A percentile compares a stretch with the other conserved stretches of the same genome.
These are phyloP conservation scores for Tenodera sinensis DNA, from an alignment of 2,888 invertebrate genomes.

Conservation along the genomic window DNA sequence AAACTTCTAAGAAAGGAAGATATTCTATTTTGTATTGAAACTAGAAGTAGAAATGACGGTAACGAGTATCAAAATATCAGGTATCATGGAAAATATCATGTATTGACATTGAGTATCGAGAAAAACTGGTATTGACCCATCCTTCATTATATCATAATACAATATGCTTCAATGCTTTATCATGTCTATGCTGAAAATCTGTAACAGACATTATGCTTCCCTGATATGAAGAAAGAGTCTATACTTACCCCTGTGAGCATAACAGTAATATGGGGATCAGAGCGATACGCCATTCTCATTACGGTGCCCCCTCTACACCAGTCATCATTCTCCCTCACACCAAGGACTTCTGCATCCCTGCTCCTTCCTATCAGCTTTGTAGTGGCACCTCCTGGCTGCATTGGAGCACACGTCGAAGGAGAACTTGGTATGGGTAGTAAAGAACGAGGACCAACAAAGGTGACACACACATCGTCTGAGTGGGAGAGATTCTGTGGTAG, in stretches of 20 bases:
- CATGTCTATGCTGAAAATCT: no score
- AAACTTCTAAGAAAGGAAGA: no score
- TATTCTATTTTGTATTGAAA: no score
- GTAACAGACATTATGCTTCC: no score
- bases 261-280: constrained; percentile 25
- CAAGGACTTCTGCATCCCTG: constrained; percentile 15
- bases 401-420: constrained; percentile 25
- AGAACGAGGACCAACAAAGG: constrained; percentile 31
- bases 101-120: no score
- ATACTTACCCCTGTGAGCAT: constrained; percentile 28
- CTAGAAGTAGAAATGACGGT: no score
- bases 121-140: no score
- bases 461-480: constrained; percentile 31
- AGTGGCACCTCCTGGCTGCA: not conserved
- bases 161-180: no score
- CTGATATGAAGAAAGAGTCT: not conserved
- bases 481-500: constrained; percentile 26
- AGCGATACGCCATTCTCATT: constrained; percentile 26
- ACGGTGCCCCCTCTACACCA: constrained; percentile 31
- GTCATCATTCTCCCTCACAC: constrained; percentile 22
- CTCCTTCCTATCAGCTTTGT: constrained; percentile 13
- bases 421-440: constrained; percentile 25
- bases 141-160: no score
- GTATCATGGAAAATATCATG: no score
- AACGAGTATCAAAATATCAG: no score